Evolutionary conservation across 2,113 vertebrate genomes (phyloP), one percentile per base, ranked within the genome.

Genomic region (Ailuropoda melanoleuca): DNA sequence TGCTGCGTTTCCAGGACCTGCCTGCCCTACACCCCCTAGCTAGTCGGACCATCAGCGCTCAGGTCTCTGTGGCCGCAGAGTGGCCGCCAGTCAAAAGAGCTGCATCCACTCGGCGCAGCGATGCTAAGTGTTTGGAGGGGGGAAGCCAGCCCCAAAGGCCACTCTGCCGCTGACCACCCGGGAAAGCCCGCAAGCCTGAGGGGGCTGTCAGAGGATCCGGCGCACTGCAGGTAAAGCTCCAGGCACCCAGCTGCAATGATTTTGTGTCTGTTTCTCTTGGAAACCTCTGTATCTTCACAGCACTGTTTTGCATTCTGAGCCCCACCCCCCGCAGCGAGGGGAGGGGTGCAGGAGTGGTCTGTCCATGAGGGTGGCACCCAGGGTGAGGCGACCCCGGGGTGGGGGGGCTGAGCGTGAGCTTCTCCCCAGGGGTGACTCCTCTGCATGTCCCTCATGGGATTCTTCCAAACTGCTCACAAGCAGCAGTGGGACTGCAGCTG

Each of bases 391-490:
- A 17, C 56, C 21, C 1, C n/a, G n/a, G n/a, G n/a, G n/a, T n/a
- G n/a, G n/a, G 50, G 46, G 18, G 14, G 4, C 70, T 3, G 8
- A 77, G 39, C 18, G 85, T 34, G 6, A 46, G 13, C 29, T 3
- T 88, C 64, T 93, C 81, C 84, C 84, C 37, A 3, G 68, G 46
- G 87, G 64, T 34, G 58, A 56, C 91, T 84, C 18, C n/a, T 58
- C n/a, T 43, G 24, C 6, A 1, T 10, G n/a, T 1, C 18, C 48
- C 34, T 23, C 2, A 0, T 19, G 34, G 70, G 66, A 29, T 6
- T 77, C 70, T 91, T 68, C 34, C 2, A 8, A 37, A 34, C 53
- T 14, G 8, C 26, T 60, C 3, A 6, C 0, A 14, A 70, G 68
- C 46, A 26, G 8, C 39, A 34, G 39, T 9, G 3, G 4, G 66